Conservation (phyloP, 2,888 invertebrate genomes). For the Noctua janthina region DNA sequence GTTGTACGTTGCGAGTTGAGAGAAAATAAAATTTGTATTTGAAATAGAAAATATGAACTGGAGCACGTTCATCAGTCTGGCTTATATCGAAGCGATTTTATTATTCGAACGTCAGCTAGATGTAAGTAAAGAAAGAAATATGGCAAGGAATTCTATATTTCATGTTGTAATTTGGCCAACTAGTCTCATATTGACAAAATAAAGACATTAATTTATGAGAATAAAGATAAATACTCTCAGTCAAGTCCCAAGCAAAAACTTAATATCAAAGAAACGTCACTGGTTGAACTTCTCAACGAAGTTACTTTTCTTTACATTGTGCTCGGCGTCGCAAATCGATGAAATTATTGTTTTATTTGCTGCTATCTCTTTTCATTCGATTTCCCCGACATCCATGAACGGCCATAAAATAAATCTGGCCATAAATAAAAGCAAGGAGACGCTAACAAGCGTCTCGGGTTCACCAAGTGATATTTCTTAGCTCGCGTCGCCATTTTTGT, state of each 20-base stretch:
- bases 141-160: background rate
- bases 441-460: slow-evolving; percentile 91
- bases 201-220: background rate
- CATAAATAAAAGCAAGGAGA: slow-evolving; percentile 89
- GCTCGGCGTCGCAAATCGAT: slow-evolving; percentile 67
- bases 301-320: slow-evolving; percentile 47
- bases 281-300: slow-evolving; percentile 44
- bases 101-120: slow-evolving; percentile 29
- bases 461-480: slow-evolving; percentile 89
- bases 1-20: slow-evolving; percentile 72
- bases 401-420: slow-evolving; percentile 90
- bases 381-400: slow-evolving; percentile 80
- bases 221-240: slow-evolving; percentile 12
- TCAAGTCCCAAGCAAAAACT: slow-evolving; percentile 47
- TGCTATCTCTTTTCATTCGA: slow-evolving; percentile 80
- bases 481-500: slow-evolving; percentile 86
- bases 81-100: slow-evolving; percentile 56
- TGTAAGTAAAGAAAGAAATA: background rate
- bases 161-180: background rate
- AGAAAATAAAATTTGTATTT: slow-evolving; percentile 81
- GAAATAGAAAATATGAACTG: slow-evolving; percentile 73
- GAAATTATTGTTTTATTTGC: slow-evolving; percentile 78
- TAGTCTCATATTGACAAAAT: background rate
- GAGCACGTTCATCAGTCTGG: slow-evolving; percentile 77
- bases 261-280: slow-evolving; percentile 57